Percentiles rank a stretch among this genome's conserved stretches.
Evolutionary conservation across 2,113 vertebrate species (phyloP).

Genomic region (Pachyramphus minor): DNA sequence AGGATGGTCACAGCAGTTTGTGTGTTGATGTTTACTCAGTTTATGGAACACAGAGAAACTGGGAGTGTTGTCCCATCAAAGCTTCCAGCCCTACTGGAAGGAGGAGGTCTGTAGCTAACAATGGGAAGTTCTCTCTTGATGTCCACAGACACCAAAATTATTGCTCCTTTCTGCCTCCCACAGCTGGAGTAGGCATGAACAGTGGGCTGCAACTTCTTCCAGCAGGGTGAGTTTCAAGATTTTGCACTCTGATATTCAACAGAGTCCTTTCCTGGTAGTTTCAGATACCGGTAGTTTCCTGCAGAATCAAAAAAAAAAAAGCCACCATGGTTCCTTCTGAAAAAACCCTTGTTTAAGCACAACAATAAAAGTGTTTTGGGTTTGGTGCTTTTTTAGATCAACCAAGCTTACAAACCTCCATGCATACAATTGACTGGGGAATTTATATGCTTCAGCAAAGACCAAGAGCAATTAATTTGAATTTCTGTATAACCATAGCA

Average conservation of each 20-base stretch:
- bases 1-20: neutral
- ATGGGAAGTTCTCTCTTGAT: neutral
- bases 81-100: neutral
- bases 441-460: neutral
- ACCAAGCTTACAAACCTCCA: neutral
- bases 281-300: no score
- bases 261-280: neutral
- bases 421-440: neutral
- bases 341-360: neutral
- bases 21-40: neutral
- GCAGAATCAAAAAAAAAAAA: neutral
- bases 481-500: neutral
- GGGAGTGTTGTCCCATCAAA: neutral
- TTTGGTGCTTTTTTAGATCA: neutral
- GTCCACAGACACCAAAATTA: neutral
- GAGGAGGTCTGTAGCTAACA: neutral
- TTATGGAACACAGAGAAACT: neutral
- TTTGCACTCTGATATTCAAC: neutral
- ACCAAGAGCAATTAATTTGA: neutral
- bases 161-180: neutral
- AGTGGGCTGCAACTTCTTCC: neutral
- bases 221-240: neutral
- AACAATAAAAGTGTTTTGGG: neutral
- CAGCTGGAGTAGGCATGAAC: fast-evolving
- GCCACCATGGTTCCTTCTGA: neutral